Evolutionary conservation across 2,888 invertebrate genomes (phyloP).

Genomic region (Chirona hameri): DNA sequence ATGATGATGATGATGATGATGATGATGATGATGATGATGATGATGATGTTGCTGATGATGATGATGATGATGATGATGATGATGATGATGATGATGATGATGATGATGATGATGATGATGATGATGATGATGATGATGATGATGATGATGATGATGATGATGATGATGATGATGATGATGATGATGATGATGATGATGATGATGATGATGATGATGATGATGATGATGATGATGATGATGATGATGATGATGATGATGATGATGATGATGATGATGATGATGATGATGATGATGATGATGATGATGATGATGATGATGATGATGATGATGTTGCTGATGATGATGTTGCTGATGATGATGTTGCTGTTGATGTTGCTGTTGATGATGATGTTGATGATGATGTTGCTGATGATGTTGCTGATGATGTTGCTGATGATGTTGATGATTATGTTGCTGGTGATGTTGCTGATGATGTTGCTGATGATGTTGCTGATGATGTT

Average conservation of each 20-base stretch:
- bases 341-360: no score
- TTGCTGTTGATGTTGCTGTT: no score
- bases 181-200: conserved; percentile 22
- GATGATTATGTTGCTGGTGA: no score
- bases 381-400: no score
- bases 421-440: no score
- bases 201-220: conserved; percentile 22
- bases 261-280: conserved; percentile 22
- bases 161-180: conserved; percentile 22
- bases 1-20: conserved; percentile 22
- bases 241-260: conserved; percentile 22
- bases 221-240: conserved; percentile 22
- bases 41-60: no score
- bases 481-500: no score
- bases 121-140: conserved; percentile 22
- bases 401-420: no score
- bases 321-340: no score
- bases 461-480: no score
- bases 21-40: conserved; percentile 22
- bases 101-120: conserved; percentile 22
- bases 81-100: conserved; percentile 12
- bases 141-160: conserved; percentile 22
- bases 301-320: conserved; percentile 11
- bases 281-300: conserved; percentile 22
- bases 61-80: no score